Conservation (phyloP, 1,140 invertebrate species). For the Telenomus remus region DNA sequence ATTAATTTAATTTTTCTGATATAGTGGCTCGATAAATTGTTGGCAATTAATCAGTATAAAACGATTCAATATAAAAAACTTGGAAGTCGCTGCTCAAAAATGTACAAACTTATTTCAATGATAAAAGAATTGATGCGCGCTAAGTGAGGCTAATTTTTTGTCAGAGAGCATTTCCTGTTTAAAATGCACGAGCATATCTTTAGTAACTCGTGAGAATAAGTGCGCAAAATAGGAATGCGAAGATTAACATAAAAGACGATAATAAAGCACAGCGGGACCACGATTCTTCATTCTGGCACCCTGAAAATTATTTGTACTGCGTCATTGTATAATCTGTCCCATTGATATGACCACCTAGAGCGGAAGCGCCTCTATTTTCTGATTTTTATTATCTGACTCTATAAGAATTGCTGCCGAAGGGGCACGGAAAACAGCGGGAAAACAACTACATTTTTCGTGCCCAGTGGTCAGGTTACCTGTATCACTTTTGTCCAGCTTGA, state of each 20-base stretch:
- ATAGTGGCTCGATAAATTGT: no score
- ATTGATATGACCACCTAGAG: conserved; percentile 57
- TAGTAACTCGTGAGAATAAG: conserved; percentile 48
- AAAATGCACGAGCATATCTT: conserved; percentile 26
- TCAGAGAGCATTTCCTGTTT: conserved; percentile 34
- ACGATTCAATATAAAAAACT: no score
- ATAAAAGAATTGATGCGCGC: conserved; percentile 30
- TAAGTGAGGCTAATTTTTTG: conserved; percentile 32
- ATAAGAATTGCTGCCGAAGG: conserved; percentile 18
- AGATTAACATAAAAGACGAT: conserved; percentile 56
- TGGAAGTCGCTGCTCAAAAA: no score
- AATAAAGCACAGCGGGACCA: conserved; percentile 63
- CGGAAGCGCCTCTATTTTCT: conserved; percentile 62
- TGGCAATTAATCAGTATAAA: no score
- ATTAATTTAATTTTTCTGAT: no score
- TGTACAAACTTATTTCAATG: conserved; percentile 10
- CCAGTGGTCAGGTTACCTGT: conserved; percentile 10
- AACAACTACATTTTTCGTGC: conserved; percentile 12
- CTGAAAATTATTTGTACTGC: conserved; percentile 62
- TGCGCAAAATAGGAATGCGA: conserved; percentile 48
- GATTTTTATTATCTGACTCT: conserved; percentile 49
- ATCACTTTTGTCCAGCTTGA: not conserved
- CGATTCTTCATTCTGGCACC: conserved; percentile 52
- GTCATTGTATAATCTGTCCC: conserved; percentile 60
- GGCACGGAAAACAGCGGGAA: conserved; percentile 11